Evolutionary conservation across 2,797 vertebrate genomes (phyloP), one percentile per base, ranked within the genome.

Genomic region (Fundulus diaphanus): DNA sequence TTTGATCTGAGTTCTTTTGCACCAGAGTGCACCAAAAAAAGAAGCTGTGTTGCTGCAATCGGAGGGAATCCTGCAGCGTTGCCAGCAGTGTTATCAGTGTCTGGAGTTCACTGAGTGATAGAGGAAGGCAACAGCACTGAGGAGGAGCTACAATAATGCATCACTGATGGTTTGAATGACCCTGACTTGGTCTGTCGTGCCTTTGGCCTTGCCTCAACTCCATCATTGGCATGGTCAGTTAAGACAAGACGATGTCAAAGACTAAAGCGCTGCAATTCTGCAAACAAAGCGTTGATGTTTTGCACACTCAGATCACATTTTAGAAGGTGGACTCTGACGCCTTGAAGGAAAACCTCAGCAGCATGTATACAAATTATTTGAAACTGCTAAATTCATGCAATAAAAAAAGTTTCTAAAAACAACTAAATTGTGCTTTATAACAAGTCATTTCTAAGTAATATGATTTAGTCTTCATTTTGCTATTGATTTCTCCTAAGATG

Each of bases 171-270:
- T 87, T 71, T 82, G 81, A 75, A 87, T 89, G 90, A 94, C 89
- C 90, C 85, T 82, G 80, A 86, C 85, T 86, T 74, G 81, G 90
- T 87, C 89, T 89, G 82, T 87, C 73, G 88, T 83, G 89, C 88
- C 89, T 87, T 75, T 80, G 81, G 90, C 87, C 90, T 83, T 78
- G 81, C 89, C 90, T 83, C 70, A 51, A 70, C 79, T 87, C 79
- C 68, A 70, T 71, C 73, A 46, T 72, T 91, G 89, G 91, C 92
- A 92, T 75, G 73, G 88, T 73, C 74, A 67, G 84, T 90, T 90
- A 87, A 91, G 87, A 94, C 90, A 92, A 88, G 87, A 92, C 84
- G 81, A 92, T 80, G 88, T 89, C 85, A 92, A 87, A 88, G 87
- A 92, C 88, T 76, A 91, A 86, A 81, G 66, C 54, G 91, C 77